Percentiles rank a stretch among this genome's conserved stretches.
These are phyloP conservation scores for Resseliella maxima DNA, from an alignment of 2,888 invertebrate species.

Conservation along the genomic window DNA sequence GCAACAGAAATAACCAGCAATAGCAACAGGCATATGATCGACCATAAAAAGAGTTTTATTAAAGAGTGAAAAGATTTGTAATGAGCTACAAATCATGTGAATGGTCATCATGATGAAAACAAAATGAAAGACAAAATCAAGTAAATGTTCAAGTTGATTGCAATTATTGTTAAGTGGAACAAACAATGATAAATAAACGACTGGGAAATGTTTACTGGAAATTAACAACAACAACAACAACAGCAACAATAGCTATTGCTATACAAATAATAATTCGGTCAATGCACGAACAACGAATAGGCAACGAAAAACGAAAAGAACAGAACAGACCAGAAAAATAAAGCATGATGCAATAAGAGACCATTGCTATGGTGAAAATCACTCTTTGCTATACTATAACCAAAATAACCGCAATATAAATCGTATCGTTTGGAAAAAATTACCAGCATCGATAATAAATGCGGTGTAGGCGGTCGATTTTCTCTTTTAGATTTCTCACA, in stretches of 20 bases:
- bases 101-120: background rate
- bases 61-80: background rate
- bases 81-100: conserved; percentile 2
- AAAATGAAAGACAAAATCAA: conserved; percentile 24
- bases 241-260: background rate
- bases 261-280: background rate
- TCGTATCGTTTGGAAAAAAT: background rate
- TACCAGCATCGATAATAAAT: conserved; percentile 20
- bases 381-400: background rate
- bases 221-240: too few relatives aligned
- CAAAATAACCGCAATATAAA: conserved; percentile 3
- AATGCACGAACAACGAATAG: background rate
- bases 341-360: too few relatives aligned
- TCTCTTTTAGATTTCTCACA: background rate
- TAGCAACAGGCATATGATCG: background rate
- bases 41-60: background rate
- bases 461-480: conserved; percentile 6
- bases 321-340: background rate
- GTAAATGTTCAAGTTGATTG: conserved; percentile 10
- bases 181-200: conserved; percentile 14
- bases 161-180: conserved; percentile 23
- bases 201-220: background rate
- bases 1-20: background rate
- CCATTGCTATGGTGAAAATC: background rate
- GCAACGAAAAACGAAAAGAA: background rate